Conservation (phyloP, 2,797 vertebrate species). For the Alectoris magna region DNA sequence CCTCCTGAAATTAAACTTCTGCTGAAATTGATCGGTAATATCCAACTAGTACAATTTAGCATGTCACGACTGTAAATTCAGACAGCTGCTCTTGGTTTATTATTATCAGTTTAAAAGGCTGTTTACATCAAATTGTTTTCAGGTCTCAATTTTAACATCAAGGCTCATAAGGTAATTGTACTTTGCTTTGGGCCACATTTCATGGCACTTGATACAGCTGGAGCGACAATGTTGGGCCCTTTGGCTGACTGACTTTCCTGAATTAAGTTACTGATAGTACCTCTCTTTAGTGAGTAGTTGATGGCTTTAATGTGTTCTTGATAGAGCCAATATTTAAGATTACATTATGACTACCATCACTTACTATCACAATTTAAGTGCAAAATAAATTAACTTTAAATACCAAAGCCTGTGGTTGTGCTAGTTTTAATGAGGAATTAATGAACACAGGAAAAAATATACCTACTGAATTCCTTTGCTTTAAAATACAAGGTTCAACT, state of each 20-base stretch:
- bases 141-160: not conserved
- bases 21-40: not conserved
- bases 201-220: not conserved
- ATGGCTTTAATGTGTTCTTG: not conserved
- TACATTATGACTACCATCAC: not conserved
- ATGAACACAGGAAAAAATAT: not conserved
- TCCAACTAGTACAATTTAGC: not conserved
- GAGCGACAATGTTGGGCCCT: not conserved
- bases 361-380: not conserved
- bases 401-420: not conserved
- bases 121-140: not conserved
- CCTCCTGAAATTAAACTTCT: not conserved
- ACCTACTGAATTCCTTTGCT: not conserved
- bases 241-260: not conserved
- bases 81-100: not conserved
- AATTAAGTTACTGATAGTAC: not conserved
- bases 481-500: not conserved
- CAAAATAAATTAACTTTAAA: not conserved
- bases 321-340: not conserved
- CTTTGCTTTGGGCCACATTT: not conserved
- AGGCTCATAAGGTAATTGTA: not conserved
- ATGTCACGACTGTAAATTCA: not conserved
- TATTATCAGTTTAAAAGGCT: not conserved
- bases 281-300: not conserved
- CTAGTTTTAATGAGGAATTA: not conserved